phyloP scores from a whole-genome alignment of 2,113 vertebrate species.

The Vanacampus margaritifer region DNA sequence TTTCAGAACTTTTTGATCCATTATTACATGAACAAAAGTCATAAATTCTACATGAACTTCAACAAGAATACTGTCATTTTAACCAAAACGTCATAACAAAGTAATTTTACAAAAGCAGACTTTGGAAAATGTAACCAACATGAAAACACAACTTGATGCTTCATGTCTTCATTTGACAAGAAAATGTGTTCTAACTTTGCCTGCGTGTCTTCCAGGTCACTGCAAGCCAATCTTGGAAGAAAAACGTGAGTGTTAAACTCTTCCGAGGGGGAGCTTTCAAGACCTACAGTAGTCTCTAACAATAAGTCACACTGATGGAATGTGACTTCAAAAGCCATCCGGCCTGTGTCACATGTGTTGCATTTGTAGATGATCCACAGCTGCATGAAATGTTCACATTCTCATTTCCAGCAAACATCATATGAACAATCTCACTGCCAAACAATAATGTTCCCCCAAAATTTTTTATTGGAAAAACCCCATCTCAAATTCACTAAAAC shows the following conservation, averaged over 20 bases:
- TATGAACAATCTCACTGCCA: neutral
- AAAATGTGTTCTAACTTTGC: neutral
- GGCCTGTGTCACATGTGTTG: slow-evolving; percentile 27
- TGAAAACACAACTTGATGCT: no score
- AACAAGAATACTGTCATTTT: no score
- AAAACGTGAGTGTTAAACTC: slow-evolving; percentile 71
- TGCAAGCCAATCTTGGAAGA: slow-evolving; percentile 65
- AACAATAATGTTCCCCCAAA: no score
- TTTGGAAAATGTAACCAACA: no score
- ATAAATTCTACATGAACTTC: no score
- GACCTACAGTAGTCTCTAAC: neutral
- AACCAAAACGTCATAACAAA: no score
- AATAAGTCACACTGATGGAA: slow-evolving; percentile 25
- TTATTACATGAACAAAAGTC: no score
- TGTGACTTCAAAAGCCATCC: slow-evolving; percentile 25
- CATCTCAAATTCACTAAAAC: no score
- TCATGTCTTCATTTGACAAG: neutral
- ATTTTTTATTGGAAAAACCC: no score
- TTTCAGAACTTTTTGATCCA: no score
- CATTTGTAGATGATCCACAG: slow-evolving; percentile 66
- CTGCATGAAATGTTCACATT: slow-evolving; percentile 65
- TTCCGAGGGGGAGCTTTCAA: neutral
- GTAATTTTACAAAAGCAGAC: no score
- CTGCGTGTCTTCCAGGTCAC: slow-evolving; percentile 72
- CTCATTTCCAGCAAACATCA: slow-evolving; percentile 56